Base-by-base conservation (phyloP, 2,888 invertebrate species). In the Lordiphosa fenestrarum region DNA sequence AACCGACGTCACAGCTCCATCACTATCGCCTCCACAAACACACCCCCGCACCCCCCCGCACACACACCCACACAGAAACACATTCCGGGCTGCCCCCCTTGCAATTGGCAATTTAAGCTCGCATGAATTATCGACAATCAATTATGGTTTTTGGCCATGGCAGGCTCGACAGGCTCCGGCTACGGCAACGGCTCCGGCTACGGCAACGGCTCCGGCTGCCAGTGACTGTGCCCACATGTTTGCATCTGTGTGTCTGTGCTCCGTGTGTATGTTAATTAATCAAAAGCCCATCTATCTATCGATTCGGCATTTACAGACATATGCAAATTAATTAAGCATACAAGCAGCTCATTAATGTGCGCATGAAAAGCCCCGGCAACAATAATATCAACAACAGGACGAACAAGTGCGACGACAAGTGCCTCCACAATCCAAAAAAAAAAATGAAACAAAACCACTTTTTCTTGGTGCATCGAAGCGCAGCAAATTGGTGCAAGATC, bases 41-140 rank as follows among this genome's bases (percentile, higher is more conserved):
- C 30, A 12, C 41, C 19, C 19, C 35, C 12, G 1, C 48, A 6
- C 25, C 4, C 25, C 2, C n/a, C 15, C 15, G 15, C 50, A 6
- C 7, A 2, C 21, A 23, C 23, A 23, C 23, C 4, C 25, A 3
- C 12, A 33, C 51, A 7, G 3, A n/a, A 6, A 5, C 51, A 15
- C 21, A 13, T 12, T 40, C 44, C 46, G 30, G 30, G 33, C 15
- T 15, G 1, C 51, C 42, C 53, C 63, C 53, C 67, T 68, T 72
- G 75, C 77, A 85, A 86, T 86, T 86, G 86, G 83, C 86, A 86
- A 86, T 86, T 86, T 86, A 81, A 85, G 86, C 84, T 85, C 85
- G 86, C 86, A 86, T 86, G 86, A 86, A 86, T 86, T 80, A 81
- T 81, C 81, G 81, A 82, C 80, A 81, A 81, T 82, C 81, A 81